Base-by-base conservation (phyloP, 1,140 invertebrate genomes). In the Tigriopus japonicus region DNA sequence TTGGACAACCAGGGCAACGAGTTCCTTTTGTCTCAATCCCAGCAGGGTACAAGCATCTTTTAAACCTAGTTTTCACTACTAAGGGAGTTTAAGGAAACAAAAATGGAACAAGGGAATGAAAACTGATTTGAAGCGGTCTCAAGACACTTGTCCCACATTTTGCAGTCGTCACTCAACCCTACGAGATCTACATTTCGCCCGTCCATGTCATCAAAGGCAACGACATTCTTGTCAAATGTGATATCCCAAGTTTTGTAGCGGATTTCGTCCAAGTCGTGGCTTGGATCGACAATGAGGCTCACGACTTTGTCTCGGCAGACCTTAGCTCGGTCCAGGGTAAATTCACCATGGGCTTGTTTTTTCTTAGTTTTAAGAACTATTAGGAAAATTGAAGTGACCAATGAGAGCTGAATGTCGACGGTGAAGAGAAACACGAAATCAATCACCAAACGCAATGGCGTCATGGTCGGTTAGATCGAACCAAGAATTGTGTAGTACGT, bases 141-240 rank as follows among this genome's bases (percentile, higher is more conserved):
- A 3, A 49, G n/a, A 49, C 45, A 49, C 45, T 3, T 49, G 5
- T 10, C 10, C 10, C 45, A 17, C 45, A 43, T 15, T 49, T 49
- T 21, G 10, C 45, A 49, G 45, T 49, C 45, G n/a, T 49, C 45
- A 49, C n/a, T 5, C n/a, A 17, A 49, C 6, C 45, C 5, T 15
- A 49, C n/a, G 21, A 49, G 45, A 21, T 49, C n/a, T 49, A 49
- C n/a, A 52, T 60, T 0, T 72, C 72, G 58, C 72, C 75, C 52
- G 70, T 70, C 6, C 74, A 72, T 66, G 71, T 72, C 1, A 72
- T 73, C 51, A 66, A 70, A 35, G 74, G 73, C 7, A 74, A 73
- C 63, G 75, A 74, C 0, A 74, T 74, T 5, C 71, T 76, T 6
- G 69, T 77, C 51, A 70, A 69, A 56, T 77, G 76, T 63, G 66